Percentiles rank a stretch among this genome's conserved stretches.
phyloP scores from a whole-genome alignment of 1,140 invertebrate genomes.

The Papilio glaucus region DNA sequence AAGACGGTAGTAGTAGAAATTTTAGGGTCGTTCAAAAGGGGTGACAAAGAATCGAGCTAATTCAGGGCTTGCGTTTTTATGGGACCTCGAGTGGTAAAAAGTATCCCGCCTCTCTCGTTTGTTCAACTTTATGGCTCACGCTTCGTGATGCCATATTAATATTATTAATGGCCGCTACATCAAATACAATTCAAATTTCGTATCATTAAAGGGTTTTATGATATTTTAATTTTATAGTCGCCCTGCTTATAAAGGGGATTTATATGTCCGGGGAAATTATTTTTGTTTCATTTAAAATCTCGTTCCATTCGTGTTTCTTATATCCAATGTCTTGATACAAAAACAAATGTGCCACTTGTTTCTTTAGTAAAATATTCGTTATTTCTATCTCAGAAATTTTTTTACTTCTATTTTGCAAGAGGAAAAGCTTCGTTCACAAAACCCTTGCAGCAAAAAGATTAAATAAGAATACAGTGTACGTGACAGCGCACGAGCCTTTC shows the following conservation, averaged over 20 bases:
- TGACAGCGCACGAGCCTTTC: constrained; percentile 74
- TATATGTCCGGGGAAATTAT: constrained; percentile 19
- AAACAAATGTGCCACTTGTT: constrained; percentile 35
- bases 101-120: constrained; percentile 82
- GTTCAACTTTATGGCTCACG: constrained; percentile 79
- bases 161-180: constrained; percentile 78
- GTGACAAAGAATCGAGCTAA: constrained; percentile 83
- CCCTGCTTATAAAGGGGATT: constrained; percentile 41
- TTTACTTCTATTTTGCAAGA: constrained; percentile 56
- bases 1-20: constrained; percentile 81
- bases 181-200: constrained; percentile 68
- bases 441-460: constrained; percentile 68
- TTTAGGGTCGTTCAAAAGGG: constrained; percentile 82
- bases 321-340: neutral
- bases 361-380: constrained; percentile 48
- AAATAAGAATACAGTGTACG: constrained; percentile 76
- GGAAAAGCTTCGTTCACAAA: constrained; percentile 54
- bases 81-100: constrained; percentile 79
- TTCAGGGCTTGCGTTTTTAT: constrained; percentile 82
- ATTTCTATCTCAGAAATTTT: constrained; percentile 47
- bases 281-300: constrained; percentile 28
- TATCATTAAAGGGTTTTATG: constrained; percentile 60
- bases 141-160: constrained; percentile 77
- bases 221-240: constrained; percentile 61
- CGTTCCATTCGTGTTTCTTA: neutral